Evolutionary conservation across 2,113 vertebrate genomes (phyloP), one percentile per base, ranked within the genome.

Genomic region (Psophia crepitans): DNA sequence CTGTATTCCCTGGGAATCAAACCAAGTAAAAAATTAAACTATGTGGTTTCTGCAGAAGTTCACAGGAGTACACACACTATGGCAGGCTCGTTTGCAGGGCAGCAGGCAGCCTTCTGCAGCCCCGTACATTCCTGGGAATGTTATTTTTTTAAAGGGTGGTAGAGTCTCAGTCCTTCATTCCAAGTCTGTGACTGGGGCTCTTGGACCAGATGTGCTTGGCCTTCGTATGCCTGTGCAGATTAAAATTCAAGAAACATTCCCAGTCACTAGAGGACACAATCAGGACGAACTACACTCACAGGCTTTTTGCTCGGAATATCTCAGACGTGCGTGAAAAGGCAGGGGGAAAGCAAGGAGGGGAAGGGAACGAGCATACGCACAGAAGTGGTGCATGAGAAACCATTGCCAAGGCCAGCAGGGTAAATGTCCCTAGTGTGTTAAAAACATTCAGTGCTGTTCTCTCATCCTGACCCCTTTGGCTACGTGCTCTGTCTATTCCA

Each of bases 401-500:
- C 46, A 7, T 9, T 85, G 93, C 84, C 93, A 90, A 87, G 89
- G 84, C 81, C 89, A 95, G 70, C 70, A 87, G 91, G 90, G 57
- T 74, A 94, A 69, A 65, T n/a, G 44, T 91, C 89, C 82, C 70
- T 35, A 48, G 89, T 15, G 86, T 78, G 86, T 84, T 92, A 54
- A 69, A 95, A 94, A 57, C 83, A 83, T 68, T 61, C 79, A 77
- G 71, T 12, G 43, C 89, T 82, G 27, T 54, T 81, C 90, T 95
- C 87, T 61, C 75, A 80, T 94, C 74, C 78, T 88, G 87, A 93
- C 78, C 84, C 65, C 69, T 37, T 69, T 93, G 90, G 90, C 92
- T 69, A 49, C 1, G 3, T 53, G 79, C 58, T 96, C 89, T 74
- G 75, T 39, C 82, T 95, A 23, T 92, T 93, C 89, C 89, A 81